Conservation (phyloP, 2,888 invertebrate species). For the Lepidonotus clava region DNA sequence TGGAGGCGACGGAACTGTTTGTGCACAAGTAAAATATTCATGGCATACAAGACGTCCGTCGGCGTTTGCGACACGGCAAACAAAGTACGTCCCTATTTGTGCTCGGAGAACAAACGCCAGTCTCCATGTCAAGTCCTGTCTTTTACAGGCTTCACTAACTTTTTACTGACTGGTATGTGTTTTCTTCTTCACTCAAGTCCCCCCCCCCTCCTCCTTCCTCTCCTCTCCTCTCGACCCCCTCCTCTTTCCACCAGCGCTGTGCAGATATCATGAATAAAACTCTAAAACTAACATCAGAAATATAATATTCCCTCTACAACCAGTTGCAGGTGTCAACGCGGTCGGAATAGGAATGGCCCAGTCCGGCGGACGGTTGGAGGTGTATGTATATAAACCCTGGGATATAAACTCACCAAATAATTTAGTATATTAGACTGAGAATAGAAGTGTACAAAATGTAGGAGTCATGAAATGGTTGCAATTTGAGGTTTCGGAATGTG, state of each 20-base stretch:
- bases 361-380: background rate
- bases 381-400: background rate
- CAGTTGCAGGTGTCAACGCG: conserved; percentile 38
- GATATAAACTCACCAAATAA: background rate
- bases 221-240: background rate
- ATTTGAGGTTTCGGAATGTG: too few relatives aligned
- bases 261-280: conserved; percentile 47
- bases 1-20: conserved; percentile 39
- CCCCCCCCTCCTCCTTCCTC: background rate
- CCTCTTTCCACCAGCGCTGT: background rate
- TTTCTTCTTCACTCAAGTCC: background rate
- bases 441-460: too few relatives aligned
- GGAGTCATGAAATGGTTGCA: too few relatives aligned
- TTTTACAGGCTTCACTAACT: conserved; percentile 18
- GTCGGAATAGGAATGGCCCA: background rate
- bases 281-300: conserved; percentile 16
- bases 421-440: too few relatives aligned
- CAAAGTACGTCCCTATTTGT: conserved; percentile 33
- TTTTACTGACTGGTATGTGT: conserved; percentile 44
- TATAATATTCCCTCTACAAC: conserved; percentile 52
- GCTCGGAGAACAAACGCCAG: background rate
- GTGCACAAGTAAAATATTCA: conserved; percentile 47
- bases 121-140: conserved; percentile 29
- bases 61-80: conserved; percentile 5
- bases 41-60: conserved; percentile 35